Percentiles rank a stretch among this genome's conserved stretches.
Evolutionary conservation across 2,113 vertebrate species (phyloP).

Genomic region (Brachirus orientalis): DNA sequence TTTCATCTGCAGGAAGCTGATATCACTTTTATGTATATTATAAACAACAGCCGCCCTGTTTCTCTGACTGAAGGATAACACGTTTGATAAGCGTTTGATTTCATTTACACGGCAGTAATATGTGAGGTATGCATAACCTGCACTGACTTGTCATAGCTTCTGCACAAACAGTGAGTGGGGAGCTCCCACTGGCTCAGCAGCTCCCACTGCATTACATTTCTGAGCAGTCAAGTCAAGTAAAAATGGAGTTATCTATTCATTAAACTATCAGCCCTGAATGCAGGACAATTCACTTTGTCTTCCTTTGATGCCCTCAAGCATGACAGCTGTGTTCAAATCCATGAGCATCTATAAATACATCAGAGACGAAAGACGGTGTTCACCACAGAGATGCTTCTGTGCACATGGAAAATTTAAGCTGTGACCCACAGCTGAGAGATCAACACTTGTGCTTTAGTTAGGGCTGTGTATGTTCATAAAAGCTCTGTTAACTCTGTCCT

Average conservation of each 20-base stretch:
- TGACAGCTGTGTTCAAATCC: slow-evolving; percentile 44
- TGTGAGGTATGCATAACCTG: background rate
- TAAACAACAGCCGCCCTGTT: background rate
- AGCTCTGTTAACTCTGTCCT: background rate
- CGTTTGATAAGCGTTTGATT: background rate
- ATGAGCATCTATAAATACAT: slow-evolving; percentile 33
- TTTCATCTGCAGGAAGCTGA: slow-evolving; percentile 2
- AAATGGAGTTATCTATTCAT: slow-evolving; percentile 51
- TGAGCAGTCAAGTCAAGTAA: slow-evolving; percentile 1
- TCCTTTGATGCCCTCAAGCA: slow-evolving; percentile 20
- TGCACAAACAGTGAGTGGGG: slow-evolving; percentile 3
- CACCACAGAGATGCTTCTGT: background rate
- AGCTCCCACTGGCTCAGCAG: background rate
- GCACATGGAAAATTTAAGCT: background rate
- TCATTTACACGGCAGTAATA: background rate
- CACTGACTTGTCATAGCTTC: background rate
- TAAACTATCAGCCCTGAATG: slow-evolving; percentile 19
- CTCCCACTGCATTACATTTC: slow-evolving; percentile 2
- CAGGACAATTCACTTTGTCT: slow-evolving; percentile 36
- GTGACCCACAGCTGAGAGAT: background rate
- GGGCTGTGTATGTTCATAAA: slow-evolving; percentile 11
- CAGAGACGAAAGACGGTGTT: slow-evolving; percentile 1
- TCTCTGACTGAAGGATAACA: background rate
- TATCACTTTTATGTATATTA: background rate
- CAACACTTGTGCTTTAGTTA: background rate